phyloP scores from a whole-genome alignment of 2,797 vertebrate species.

The Heteromormyrus szaboi region DNA sequence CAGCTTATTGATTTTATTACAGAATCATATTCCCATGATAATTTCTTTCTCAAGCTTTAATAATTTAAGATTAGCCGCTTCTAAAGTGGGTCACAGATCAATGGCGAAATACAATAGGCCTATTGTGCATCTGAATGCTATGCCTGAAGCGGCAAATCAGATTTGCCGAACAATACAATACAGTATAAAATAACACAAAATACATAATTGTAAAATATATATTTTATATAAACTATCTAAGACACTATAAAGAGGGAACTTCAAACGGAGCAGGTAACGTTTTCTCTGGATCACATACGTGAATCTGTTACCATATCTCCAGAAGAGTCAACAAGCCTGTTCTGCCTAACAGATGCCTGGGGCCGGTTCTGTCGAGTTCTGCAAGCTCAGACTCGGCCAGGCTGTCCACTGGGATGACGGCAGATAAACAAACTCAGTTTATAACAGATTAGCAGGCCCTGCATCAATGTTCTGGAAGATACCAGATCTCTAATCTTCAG shows the following conservation, averaged over 20 bases:
- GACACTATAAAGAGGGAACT: background rate
- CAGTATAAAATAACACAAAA: background rate
- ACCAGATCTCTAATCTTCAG: background rate
- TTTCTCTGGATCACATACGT: background rate
- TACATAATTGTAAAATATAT: background rate
- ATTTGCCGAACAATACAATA: background rate
- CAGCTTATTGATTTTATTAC: slow-evolving; percentile 12
- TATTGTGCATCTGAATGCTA: background rate
- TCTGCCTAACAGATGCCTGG: background rate
- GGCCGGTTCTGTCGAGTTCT: background rate
- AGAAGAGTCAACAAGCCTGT: slow-evolving; percentile 22
- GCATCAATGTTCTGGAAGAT: slow-evolving; percentile 19
- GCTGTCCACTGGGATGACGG: background rate
- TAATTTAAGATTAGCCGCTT: slow-evolving; percentile 10
- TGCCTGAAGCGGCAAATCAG: background rate
- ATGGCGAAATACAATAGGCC: background rate
- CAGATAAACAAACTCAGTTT: slow-evolving; percentile 29
- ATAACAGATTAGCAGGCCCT: slow-evolving; percentile 36
- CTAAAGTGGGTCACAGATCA: slow-evolving; percentile 14
- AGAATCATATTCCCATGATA: background rate
- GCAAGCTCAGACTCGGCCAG: background rate
- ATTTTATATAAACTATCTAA: background rate
- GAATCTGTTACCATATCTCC: slow-evolving; percentile 27
- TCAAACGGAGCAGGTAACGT: background rate
- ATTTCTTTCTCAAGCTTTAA: background rate